phyloP scores from a whole-genome alignment of 2,888 invertebrate genomes.

The Disparrhopalites patrizii region DNA sequence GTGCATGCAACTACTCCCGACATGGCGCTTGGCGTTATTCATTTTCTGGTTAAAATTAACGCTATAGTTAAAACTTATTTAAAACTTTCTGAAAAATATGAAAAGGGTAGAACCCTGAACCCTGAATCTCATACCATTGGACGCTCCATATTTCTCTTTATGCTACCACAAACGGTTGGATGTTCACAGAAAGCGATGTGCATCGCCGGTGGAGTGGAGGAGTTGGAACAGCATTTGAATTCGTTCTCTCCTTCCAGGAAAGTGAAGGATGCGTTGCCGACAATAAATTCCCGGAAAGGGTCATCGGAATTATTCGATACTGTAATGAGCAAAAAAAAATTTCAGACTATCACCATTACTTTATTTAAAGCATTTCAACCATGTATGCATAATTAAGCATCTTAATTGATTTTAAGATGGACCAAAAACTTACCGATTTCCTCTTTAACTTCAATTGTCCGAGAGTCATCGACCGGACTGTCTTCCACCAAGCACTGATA shows the following conservation, averaged over 20 bases:
- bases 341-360: not conserved
- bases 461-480: not conserved
- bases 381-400: not conserved
- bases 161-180: slow-evolving; percentile 10
- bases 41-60: not conserved
- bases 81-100: too few relatives aligned
- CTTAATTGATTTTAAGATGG: not conserved
- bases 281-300: not conserved
- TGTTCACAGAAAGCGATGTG: slow-evolving; percentile 9
- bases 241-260: not conserved
- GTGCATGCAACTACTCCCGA: slow-evolving; percentile 4
- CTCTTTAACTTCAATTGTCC: not conserved
- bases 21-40: slow-evolving; percentile 1
- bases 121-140: not conserved
- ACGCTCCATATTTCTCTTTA: not conserved
- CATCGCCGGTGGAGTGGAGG: not conserved
- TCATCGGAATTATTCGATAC: too few relatives aligned
- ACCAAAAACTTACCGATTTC: not conserved
- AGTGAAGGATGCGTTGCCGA: slow-evolving; percentile 4
- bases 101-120: not conserved
- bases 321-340: not conserved
- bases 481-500: not conserved
- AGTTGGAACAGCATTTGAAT: slow-evolving; percentile 18
- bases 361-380: not conserved
- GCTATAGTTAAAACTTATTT: too few relatives aligned